Conservation (phyloP, 2,113 vertebrate genomes). For the Tachycineta bicolor region DNA sequence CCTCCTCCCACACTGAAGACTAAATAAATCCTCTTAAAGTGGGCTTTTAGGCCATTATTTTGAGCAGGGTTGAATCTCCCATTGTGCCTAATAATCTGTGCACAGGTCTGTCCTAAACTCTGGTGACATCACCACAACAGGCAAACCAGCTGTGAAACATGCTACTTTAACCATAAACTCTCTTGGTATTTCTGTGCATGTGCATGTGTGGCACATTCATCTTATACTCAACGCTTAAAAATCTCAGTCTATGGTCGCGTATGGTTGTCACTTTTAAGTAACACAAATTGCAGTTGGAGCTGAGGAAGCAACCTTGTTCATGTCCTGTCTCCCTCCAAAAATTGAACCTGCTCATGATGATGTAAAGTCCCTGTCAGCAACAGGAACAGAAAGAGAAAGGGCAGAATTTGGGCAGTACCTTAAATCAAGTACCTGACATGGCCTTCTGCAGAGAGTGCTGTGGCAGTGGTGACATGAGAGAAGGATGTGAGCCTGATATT, state of each 20-base stretch:
- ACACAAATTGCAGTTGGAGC: neutral
- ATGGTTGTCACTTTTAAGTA: neutral
- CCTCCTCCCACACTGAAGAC: neutral
- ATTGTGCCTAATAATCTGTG: neutral
- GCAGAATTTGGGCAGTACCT: neutral
- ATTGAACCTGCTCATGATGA: neutral
- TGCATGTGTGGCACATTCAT: neutral
- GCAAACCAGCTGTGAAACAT: neutral
- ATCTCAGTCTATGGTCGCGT: neutral
- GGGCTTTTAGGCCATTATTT: neutral
- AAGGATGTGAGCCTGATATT: neutral
- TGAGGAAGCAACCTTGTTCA: neutral
- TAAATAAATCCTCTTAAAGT: accelerated
- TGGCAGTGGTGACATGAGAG: neutral
- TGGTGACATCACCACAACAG: neutral
- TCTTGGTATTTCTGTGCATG: neutral
- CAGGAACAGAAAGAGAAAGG: neutral
- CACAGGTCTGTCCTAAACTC: neutral
- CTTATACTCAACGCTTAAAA: neutral
- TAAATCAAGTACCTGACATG: neutral
- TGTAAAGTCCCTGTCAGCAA: neutral
- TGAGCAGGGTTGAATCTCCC: neutral
- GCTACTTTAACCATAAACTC: accelerated
- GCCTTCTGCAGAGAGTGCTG: neutral
- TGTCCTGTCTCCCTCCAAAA: neutral